Percentiles rank a stretch among this genome's conserved stretches.
Evolutionary conservation across 2,888 invertebrate genomes (phyloP).

Genomic region (Ganaspis brasiliensis): DNA sequence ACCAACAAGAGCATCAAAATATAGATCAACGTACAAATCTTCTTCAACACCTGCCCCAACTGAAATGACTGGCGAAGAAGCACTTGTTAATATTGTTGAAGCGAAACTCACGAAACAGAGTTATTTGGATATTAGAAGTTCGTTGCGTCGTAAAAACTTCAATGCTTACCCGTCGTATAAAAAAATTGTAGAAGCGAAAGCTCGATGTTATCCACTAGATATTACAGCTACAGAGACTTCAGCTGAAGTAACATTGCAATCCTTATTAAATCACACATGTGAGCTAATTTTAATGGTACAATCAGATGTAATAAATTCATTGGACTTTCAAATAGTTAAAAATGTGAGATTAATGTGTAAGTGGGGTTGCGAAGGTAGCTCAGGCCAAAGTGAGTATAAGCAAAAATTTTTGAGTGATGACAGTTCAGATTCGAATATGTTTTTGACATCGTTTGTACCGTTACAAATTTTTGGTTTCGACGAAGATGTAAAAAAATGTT

Average conservation of each 20-base stretch:
- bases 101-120: slow-evolving; percentile 30
- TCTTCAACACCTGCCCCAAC: slow-evolving; percentile 11
- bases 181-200: slow-evolving; percentile 48
- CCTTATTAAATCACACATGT: slow-evolving; percentile 3
- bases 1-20: slow-evolving; percentile 47
- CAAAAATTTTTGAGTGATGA: slow-evolving; percentile 49
- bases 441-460: slow-evolving; percentile 50
- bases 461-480: slow-evolving; percentile 42
- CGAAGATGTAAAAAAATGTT: slow-evolving; percentile 15
- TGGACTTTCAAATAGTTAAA: neutral
- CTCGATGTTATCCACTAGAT: slow-evolving; percentile 51
- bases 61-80: slow-evolving; percentile 37
- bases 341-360: slow-evolving; percentile 27
- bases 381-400: slow-evolving; percentile 51
- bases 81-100: slow-evolving; percentile 51
- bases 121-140: slow-evolving; percentile 19
- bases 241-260: slow-evolving; percentile 39
- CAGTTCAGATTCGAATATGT: slow-evolving; percentile 22
- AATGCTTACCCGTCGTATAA: slow-evolving; percentile 48
- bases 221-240: slow-evolving; percentile 14
- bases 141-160: neutral
- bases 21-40: slow-evolving; percentile 38
- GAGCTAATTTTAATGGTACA: slow-evolving; percentile 14
- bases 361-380: slow-evolving; percentile 47
- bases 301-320: slow-evolving; percentile 36